Evolutionary conservation across 2,797 vertebrate genomes (phyloP), one percentile per base, ranked within the genome.

Genomic region (Perodicticus potto): DNA sequence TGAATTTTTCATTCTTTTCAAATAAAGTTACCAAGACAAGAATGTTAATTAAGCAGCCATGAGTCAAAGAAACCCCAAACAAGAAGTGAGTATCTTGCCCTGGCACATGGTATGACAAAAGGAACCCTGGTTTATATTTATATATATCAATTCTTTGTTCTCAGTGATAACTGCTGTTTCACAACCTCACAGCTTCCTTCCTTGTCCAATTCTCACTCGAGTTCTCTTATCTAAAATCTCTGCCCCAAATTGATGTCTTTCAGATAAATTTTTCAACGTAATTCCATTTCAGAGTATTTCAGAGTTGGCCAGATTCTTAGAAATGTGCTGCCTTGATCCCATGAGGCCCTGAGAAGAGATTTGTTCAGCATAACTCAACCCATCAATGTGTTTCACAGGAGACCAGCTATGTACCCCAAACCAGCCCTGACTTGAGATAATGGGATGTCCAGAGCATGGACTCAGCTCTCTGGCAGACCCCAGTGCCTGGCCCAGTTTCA

Each of bases 231-330:
- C 92, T 96, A 43, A 85, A 87, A 76, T 29, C 82, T 59, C 86
- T 59, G 69, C 45, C 88, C 57, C n/a, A 43, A 16, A 37, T 13
- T 43, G 86, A 88, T 81, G 70, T 40, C 80, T 93, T 93, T 40
- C 53, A 93, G 86, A 94, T 77, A 94, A 93, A 7, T 29, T 86
- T 40, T 49, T 83, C 78, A 69, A 37, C 37, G 55, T 57, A 67
- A 91, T 81, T 91, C 29, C 12, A 57, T 91, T 96, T 97, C 69
- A 20, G 29, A 83, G 83, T 94, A 87, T 82, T 82, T 87, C 55
- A 67, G 49, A 65, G 37, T 29, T 67, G n/a, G 65, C 70, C 86
- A 40, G 32, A 73, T 91, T 94, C 96, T 93, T 89, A 96, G 87
- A 96, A 94, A 80, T 61, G 89, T 82, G 34, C 1, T 49, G 19